A percentile compares a stretch with the other conserved stretches of the same genome.
phyloP scores from a whole-genome alignment of 2,113 vertebrate species.

The Sinocyclocheilus grahami region DNA sequence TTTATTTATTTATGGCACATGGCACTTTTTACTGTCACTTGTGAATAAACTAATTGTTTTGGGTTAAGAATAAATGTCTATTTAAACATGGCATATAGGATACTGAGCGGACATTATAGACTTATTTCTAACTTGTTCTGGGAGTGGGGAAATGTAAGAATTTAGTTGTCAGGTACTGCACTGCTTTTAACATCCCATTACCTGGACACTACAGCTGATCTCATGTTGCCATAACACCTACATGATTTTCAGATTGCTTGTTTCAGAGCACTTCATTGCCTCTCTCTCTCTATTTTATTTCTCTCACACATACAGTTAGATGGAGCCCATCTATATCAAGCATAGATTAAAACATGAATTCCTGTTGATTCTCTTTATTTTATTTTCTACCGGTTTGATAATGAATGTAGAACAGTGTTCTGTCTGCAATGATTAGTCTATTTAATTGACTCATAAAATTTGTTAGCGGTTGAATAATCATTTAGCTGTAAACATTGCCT shows the following conservation, averaged over 20 bases:
- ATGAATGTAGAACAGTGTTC: neutral
- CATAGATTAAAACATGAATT: neutral
- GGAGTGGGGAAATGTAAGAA: neutral
- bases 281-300: neutral
- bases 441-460: neutral
- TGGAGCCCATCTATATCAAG: neutral
- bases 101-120: neutral
- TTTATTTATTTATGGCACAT: no score
- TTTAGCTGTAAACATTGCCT: neutral
- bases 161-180: slow-evolving; percentile 6
- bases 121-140: neutral
- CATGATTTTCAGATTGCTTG: neutral
- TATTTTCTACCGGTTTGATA: neutral
- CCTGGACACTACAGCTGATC: neutral
- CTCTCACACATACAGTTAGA: neutral
- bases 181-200: slow-evolving; percentile 21
- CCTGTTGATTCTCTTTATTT: neutral
- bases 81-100: neutral
- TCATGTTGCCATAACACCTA: slow-evolving; percentile 30
- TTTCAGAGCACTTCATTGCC: neutral
- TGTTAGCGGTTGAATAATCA: neutral
- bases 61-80: no score
- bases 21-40: no score
- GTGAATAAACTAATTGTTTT: no score
- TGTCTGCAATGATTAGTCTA: neutral